Evolutionary conservation across 2,113 vertebrate genomes (phyloP).

Genomic region (Sporophila hypoxantha): DNA sequence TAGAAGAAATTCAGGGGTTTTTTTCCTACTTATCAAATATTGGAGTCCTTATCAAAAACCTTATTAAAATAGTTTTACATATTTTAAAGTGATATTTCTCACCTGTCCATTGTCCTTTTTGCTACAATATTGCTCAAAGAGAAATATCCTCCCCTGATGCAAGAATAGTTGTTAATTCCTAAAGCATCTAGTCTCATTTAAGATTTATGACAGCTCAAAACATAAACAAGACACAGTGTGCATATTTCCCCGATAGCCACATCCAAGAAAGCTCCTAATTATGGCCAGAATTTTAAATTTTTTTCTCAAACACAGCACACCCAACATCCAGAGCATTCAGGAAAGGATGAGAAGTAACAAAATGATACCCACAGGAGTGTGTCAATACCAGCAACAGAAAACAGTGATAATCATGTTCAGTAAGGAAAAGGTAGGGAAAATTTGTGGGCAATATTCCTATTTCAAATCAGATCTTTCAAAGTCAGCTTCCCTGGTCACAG

Average conservation of each 20-base stretch:
- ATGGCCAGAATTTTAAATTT: background rate
- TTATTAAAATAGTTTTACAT: background rate
- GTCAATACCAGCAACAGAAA: background rate
- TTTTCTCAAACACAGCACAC: background rate
- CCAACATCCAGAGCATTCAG: background rate
- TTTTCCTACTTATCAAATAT: background rate
- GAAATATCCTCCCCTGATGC: background rate
- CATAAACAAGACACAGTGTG: background rate
- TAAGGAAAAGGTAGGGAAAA: background rate
- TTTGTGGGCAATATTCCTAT: background rate
- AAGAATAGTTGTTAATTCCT: background rate
- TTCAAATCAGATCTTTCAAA: background rate
- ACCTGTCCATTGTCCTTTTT: background rate
- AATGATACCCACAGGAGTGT: background rate
- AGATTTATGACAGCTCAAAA: background rate
- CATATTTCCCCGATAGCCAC: background rate
- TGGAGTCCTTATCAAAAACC: background rate
- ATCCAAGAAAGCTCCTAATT: background rate
- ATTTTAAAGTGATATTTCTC: background rate
- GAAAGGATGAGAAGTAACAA: background rate
- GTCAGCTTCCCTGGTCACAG: background rate
- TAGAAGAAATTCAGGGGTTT: fast-evolving
- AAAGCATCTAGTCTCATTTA: background rate
- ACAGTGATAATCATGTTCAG: background rate
- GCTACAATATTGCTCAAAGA: background rate